A percentile compares a stretch with the other conserved stretches of the same genome.
These are phyloP conservation scores for Manis crassicaudata DNA, from an alignment of 2,797 vertebrate genomes.

Conservation along the genomic window DNA sequence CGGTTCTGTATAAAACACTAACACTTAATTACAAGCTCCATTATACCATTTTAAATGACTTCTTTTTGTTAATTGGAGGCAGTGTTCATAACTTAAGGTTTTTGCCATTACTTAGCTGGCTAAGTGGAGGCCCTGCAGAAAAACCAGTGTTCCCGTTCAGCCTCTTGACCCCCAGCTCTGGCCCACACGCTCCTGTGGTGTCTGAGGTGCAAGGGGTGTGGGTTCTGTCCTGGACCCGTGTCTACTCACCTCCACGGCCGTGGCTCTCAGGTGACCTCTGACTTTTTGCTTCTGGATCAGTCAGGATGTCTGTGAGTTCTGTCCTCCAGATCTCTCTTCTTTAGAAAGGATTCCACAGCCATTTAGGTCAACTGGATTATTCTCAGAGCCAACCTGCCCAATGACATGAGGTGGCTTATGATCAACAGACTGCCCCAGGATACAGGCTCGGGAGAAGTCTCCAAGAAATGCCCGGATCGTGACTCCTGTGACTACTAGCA, in stretches of 20 bases:
- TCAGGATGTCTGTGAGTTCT: background rate
- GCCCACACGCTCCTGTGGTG: background rate
- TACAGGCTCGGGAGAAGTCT: background rate
- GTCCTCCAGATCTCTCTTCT: background rate
- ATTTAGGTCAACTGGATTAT: background rate
- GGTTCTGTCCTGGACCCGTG: background rate
- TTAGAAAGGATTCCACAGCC: background rate
- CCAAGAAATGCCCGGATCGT: background rate
- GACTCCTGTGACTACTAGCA: background rate
- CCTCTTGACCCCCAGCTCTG: background rate
- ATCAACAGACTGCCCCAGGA: background rate
- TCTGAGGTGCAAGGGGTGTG: background rate
- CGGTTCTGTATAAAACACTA: constrained; percentile 85
- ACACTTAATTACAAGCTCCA: constrained; percentile 84
- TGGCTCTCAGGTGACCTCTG: background rate
- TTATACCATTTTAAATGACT: constrained; percentile 80
- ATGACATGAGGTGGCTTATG: background rate
- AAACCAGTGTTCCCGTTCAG: background rate
- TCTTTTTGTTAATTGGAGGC: constrained; percentile 81
- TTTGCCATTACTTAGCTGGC: constrained; percentile 48
- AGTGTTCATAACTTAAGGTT: constrained; percentile 75
- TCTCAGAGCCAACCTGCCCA: background rate
- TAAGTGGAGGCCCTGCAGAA: background rate
- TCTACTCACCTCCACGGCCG: background rate
- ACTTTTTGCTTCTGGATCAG: background rate